Conservation (phyloP, 2,888 invertebrate genomes). For the Omphaloscelis lunosa region DNA sequence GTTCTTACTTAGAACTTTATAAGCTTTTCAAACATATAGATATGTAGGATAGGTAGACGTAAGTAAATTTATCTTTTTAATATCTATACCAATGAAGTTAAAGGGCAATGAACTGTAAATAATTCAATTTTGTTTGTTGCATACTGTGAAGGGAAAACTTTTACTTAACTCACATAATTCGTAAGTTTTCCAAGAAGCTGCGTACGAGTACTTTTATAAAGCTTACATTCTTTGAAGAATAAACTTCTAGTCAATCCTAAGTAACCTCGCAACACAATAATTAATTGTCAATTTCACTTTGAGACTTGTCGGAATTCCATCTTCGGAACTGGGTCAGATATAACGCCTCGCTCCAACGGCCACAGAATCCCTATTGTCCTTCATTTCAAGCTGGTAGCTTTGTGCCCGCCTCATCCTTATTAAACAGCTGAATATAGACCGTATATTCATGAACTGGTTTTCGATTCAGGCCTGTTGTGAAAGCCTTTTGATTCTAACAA, state of each 20-base stretch:
- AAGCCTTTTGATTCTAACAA: constrained; percentile 15
- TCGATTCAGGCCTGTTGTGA: constrained; percentile 29
- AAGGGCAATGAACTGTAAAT: constrained; percentile 8
- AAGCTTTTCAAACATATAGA: background rate
- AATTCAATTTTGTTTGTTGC: background rate
- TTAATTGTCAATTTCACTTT: constrained; percentile 31
- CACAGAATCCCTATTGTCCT: constrained; percentile 43
- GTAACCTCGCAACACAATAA: constrained; percentile 25
- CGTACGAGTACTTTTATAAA: constrained; percentile 12
- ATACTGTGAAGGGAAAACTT: constrained; percentile 2
- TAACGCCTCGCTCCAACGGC: constrained; percentile 15
- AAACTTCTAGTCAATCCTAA: constrained; percentile 14
- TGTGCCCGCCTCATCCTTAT: constrained; percentile 44
- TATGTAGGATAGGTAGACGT: background rate
- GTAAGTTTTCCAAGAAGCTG: constrained; percentile 6
- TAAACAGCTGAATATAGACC: constrained; percentile 51
- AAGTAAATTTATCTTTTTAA: background rate
- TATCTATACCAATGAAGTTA: constrained; percentile 7
- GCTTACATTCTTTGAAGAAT: constrained; percentile 5
- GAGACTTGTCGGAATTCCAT: constrained; percentile 33
- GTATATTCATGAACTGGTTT: constrained; percentile 43
- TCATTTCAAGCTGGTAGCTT: constrained; percentile 37
- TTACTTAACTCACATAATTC: constrained; percentile 10
- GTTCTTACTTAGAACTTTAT: background rate
- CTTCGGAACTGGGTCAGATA: constrained; percentile 39